Evolutionary conservation across 2,888 invertebrate species (phyloP), one percentile per base, ranked within the genome.

Genomic region (Cremastinae sp.): DNA sequence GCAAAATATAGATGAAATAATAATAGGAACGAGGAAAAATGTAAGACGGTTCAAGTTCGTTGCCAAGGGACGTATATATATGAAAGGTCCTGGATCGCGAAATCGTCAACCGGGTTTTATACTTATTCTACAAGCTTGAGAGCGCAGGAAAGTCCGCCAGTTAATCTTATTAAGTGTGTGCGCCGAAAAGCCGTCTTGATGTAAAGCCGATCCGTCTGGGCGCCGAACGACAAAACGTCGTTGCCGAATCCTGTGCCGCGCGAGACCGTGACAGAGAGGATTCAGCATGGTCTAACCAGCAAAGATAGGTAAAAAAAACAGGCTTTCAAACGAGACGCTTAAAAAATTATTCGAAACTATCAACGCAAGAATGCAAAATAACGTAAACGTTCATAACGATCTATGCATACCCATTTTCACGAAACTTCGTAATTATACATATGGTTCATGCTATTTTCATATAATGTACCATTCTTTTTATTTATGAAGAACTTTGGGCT

Each of bases 241-340:
- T n/a, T n/a, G n/a, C n/a, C n/a, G n/a, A n/a, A n/a, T n/a, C n/a
- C n/a, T n/a, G n/a, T n/a, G n/a, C n/a, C n/a, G 12, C 20, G 34
- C 8, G 8, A 1, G 47, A 1, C n/a, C n/a, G n/a, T n/a, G 47
- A 34, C 28, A 54, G 49, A 49, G n/a, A 59, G 58, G n/a, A 56
- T 47, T 56, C 70, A 51, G 53, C 45, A 38, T 53, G 56, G 54
- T 38, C 75, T 79, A 9, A 75, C n/a, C 75, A 70, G 41, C 73
- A 74, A 53, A 71, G 83, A 83, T 83, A 78, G 78, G 80, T 74
- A 77, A 83, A 28, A 28, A n/a, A n/a, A 83, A 83, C 83, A 82
- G 80, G 83, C 80, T 84, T 84, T 82, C 10, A 78, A 78, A 78
- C 77, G 76, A 45, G 5, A 58, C 58, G 74, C 76, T 71, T 79